A percentile compares a stretch with the other conserved stretches of the same genome.
Evolutionary conservation across 2,888 invertebrate genomes (phyloP).

Genomic region (Meghimatium bilineatum): DNA sequence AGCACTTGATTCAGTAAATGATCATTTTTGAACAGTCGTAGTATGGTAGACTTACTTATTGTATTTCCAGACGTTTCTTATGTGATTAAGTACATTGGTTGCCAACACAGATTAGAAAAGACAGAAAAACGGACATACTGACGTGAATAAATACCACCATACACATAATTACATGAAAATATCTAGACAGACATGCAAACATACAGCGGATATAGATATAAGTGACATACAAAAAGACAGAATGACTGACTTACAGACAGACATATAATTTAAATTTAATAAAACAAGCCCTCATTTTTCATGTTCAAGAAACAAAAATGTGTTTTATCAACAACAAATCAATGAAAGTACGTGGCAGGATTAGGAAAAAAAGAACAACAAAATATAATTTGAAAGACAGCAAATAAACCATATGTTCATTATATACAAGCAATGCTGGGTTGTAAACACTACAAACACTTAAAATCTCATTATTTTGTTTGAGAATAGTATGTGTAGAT

Average conservation of each 20-base stretch:
- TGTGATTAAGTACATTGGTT: too few relatives aligned
- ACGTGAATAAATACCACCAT: too few relatives aligned
- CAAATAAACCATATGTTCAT: neutral
- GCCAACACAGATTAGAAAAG: too few relatives aligned
- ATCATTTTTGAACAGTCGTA: too few relatives aligned
- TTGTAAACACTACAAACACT: too few relatives aligned
- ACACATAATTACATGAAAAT: too few relatives aligned
- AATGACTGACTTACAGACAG: neutral
- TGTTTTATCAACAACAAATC: conserved; percentile 3
- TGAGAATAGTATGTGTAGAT: too few relatives aligned
- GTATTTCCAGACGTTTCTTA: too few relatives aligned
- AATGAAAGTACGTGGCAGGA: conserved; percentile 6
- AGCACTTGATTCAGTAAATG: too few relatives aligned
- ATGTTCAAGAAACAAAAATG: neutral
- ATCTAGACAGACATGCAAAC: neutral
- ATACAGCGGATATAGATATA: too few relatives aligned
- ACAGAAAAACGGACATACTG: neutral
- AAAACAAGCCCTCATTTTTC: neutral
- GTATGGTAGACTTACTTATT: too few relatives aligned
- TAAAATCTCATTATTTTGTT: too few relatives aligned
- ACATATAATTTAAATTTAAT: neutral
- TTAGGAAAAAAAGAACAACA: neutral
- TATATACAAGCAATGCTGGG: neutral
- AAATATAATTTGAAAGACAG: conserved; percentile 20
- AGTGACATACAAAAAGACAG: neutral